A percentile compares a stretch with the other conserved stretches of the same genome.
phyloP scores from a whole-genome alignment of 2,113 vertebrate genomes.

The Misgurnus mizolepis region DNA sequence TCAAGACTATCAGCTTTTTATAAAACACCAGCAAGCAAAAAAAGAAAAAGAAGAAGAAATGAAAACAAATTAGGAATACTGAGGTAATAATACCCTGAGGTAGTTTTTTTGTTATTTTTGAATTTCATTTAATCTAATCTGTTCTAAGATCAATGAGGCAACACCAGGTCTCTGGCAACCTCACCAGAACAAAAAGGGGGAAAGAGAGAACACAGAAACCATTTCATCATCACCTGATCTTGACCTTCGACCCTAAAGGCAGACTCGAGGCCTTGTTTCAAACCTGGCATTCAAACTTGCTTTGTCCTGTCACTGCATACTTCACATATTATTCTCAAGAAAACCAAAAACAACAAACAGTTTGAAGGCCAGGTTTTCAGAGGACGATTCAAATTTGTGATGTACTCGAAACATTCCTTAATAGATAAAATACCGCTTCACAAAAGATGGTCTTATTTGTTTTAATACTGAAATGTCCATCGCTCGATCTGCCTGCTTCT shows the following conservation, averaged over 20 bases:
- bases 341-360: background rate
- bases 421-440: background rate
- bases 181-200: constrained; percentile 68
- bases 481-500: constrained; percentile 56
- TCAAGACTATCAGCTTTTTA: constrained; percentile 91
- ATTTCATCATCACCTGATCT: constrained; percentile 57
- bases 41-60: constrained; percentile 59
- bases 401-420: background rate
- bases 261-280: constrained; percentile 5
- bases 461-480: background rate
- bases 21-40: constrained; percentile 81
- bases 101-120: constrained; percentile 80
- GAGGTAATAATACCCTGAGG: constrained; percentile 97
- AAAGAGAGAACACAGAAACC: constrained; percentile 65
- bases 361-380: constrained; percentile 13
- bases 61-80: constrained; percentile 79
- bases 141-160: constrained; percentile 71
- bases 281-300: background rate
- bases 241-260: constrained; percentile 50
- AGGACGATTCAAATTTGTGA: background rate
- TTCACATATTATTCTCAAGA: constrained; percentile 20
- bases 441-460: constrained; percentile 8
- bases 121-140: constrained; percentile 74
- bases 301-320: background rate
- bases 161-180: constrained; percentile 65